A percentile compares a stretch with the other conserved stretches of the same genome.
Evolutionary conservation across 2,113 vertebrate genomes (phyloP).

Genomic region (Blennius ocellaris): DNA sequence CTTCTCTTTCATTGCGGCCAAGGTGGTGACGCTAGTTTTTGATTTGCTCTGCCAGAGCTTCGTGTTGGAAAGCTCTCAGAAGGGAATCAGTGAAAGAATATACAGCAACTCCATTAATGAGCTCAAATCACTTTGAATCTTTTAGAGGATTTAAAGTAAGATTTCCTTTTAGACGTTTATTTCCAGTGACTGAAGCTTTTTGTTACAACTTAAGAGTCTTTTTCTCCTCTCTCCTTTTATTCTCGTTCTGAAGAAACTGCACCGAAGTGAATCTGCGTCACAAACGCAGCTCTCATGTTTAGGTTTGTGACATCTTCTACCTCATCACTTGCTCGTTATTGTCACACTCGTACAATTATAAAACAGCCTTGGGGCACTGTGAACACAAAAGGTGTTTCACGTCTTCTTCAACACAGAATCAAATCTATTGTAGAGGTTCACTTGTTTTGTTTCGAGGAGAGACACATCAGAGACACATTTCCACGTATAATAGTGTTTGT

Average conservation of each 20-base stretch:
- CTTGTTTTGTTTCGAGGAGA: background rate
- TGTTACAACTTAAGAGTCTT: background rate
- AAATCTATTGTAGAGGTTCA: background rate
- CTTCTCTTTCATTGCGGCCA: background rate
- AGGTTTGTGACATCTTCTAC: constrained; percentile 5
- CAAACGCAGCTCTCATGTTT: background rate
- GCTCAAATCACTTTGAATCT: background rate
- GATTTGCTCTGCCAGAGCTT: background rate
- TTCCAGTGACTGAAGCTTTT: background rate
- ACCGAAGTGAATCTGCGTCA: background rate
- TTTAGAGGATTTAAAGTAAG: background rate
- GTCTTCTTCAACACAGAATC: background rate
- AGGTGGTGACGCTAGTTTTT: background rate
- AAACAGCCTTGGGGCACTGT: constrained; percentile 15
- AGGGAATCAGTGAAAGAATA: background rate
- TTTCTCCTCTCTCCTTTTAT: too few relatives aligned
- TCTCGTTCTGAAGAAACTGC: too few relatives aligned
- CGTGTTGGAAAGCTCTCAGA: background rate
- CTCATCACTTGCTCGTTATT: background rate
- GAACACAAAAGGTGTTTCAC: background rate
- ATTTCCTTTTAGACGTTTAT: background rate
- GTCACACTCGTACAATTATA: background rate
- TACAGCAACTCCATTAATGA: background rate
- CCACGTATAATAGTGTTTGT: too few relatives aligned
- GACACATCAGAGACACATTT: too few relatives aligned